A percentile compares a stretch with the other conserved stretches of the same genome.
These are phyloP conservation scores for Ochlodes sylvanus DNA, from an alignment of 2,888 invertebrate species.

Conservation along the genomic window DNA sequence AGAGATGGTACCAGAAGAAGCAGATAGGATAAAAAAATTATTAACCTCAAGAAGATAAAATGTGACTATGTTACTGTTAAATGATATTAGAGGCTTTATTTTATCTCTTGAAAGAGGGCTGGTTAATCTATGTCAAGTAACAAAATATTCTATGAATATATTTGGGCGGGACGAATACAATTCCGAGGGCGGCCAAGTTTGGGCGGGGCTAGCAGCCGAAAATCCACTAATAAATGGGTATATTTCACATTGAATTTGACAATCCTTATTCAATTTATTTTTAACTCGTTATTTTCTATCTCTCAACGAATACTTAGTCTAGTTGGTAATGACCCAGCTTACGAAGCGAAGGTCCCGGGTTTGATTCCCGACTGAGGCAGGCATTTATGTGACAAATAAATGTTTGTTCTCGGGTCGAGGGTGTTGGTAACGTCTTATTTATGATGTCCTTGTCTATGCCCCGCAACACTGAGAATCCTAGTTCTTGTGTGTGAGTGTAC, in stretches of 20 bases:
- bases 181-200: conserved; percentile 28
- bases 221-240: conserved; percentile 22
- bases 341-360: no score
- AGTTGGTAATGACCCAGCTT: no score
- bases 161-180: conserved; percentile 35
- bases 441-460: no score
- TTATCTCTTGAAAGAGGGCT: conserved; percentile 11
- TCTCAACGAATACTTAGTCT: no score
- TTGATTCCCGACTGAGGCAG: no score
- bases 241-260: conserved; percentile 4
- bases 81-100: not conserved
- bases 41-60: not conserved
- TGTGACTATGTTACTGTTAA: not conserved
- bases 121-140: conserved; percentile 15
- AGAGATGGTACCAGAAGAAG: no score
- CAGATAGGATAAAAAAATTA: not conserved
- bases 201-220: conserved; percentile 22
- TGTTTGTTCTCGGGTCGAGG: no score
- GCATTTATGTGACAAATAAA: no score
- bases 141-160: conserved; percentile 36
- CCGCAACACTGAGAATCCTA: no score
- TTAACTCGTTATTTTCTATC: not conserved
- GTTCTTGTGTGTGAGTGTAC: no score
- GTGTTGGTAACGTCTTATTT: no score
- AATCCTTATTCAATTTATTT: not conserved